Conservation (phyloP, 2,797 vertebrate species). For the Remorina albescens region DNA sequence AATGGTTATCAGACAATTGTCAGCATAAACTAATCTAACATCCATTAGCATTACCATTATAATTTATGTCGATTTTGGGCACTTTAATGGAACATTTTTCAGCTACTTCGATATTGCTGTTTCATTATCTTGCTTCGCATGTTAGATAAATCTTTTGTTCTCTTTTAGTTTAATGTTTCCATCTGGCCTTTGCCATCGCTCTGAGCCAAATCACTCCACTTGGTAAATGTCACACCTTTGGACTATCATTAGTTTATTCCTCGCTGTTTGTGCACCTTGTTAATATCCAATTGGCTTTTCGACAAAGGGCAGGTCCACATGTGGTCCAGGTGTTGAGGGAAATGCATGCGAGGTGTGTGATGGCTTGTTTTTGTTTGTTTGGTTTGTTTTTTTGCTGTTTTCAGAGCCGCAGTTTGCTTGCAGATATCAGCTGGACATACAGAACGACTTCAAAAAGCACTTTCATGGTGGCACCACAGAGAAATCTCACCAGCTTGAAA, state of each 20-base stretch:
- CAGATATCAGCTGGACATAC: neutral
- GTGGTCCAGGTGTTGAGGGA: constrained; percentile 49
- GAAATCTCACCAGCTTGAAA: constrained; percentile 32
- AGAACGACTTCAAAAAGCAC: constrained; percentile 17
- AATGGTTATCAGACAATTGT: neutral
- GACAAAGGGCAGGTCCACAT: constrained; percentile 64
- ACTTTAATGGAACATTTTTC: neutral
- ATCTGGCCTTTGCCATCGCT: neutral
- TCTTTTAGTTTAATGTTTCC: neutral
- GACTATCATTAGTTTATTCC: constrained; percentile 57
- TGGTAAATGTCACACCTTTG: constrained; percentile 65
- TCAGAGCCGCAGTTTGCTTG: constrained; percentile 24
- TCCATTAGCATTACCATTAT: neutral
- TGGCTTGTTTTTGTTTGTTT: too few relatives aligned
- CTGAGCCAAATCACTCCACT: constrained; percentile 51
- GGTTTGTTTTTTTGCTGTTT: constrained; percentile 31
- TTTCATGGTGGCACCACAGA: constrained; percentile 8
- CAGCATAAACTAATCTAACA: neutral
- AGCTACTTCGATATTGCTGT: neutral
- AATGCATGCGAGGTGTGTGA: constrained; percentile 5
- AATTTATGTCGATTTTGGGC: neutral
- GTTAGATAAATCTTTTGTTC: too few relatives aligned
- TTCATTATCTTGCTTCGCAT: neutral
- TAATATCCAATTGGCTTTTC: constrained; percentile 61
- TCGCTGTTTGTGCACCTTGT: constrained; percentile 45